A percentile compares a stretch with the other conserved stretches of the same genome.
Evolutionary conservation across 2,888 invertebrate species (phyloP).

Genomic region (Drosophila kokeensis): DNA sequence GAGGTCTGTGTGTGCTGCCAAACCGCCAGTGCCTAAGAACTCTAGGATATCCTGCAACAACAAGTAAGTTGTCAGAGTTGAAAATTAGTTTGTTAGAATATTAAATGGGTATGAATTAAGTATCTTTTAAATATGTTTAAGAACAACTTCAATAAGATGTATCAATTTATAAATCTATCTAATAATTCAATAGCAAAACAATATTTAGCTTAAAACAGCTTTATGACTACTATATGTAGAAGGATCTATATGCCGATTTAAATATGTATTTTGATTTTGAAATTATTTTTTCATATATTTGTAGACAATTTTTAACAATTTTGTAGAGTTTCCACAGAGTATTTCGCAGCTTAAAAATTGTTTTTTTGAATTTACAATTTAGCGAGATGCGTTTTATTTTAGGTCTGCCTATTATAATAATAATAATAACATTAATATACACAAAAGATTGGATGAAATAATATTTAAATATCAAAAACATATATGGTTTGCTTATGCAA

Average conservation of each 20-base stretch:
- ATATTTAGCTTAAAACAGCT: not conserved
- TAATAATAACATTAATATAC: not conserved
- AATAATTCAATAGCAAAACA: not conserved
- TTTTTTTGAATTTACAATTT: not conserved
- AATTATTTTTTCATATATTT: too few species aligned
- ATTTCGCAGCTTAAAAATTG: not conserved
- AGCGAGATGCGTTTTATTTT: not conserved
- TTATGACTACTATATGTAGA: not conserved
- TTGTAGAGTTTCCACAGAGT: not conserved
- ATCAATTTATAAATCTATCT: not conserved
- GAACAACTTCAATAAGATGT: not conserved
- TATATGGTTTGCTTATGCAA: not conserved
- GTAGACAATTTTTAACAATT: not conserved
- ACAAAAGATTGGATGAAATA: not conserved
- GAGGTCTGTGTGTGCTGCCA: slow-evolving; percentile 89
- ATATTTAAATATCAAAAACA: not conserved
- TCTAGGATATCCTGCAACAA: slow-evolving; percentile 87
- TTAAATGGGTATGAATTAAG: not conserved
- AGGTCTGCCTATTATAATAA: not conserved
- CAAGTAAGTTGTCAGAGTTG: slow-evolving; percentile 86
- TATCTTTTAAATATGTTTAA: not conserved
- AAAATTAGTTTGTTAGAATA: not conserved
- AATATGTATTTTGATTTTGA: not conserved
- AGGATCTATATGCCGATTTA: too few species aligned
- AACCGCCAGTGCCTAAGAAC: slow-evolving; percentile 89